Percentiles rank a stretch among this genome's conserved stretches.
phyloP scores from a whole-genome alignment of 2,888 invertebrate species.

The Temnothorax ravouxi region DNA sequence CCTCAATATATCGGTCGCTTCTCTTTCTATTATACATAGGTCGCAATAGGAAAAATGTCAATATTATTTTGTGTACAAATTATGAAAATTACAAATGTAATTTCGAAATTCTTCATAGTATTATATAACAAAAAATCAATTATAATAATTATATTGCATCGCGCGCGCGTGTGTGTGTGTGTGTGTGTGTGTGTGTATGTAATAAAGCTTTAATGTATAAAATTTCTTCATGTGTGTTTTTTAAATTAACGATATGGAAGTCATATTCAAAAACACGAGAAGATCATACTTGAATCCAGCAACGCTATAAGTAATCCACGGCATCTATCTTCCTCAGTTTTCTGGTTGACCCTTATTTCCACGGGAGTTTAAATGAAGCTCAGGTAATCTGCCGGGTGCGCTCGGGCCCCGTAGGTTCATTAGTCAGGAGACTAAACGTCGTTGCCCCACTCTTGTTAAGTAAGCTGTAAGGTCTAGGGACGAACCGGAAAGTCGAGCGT shows the following conservation, averaged over 20 bases:
- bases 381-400: constrained; percentile 73
- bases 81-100: neutral
- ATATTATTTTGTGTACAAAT: neutral
- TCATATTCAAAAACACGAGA: neutral
- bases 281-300: constrained; percentile 29
- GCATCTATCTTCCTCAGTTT: constrained; percentile 75
- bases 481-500: constrained; percentile 65
- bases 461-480: constrained; percentile 77
- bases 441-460: constrained; percentile 73
- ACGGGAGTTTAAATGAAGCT: constrained; percentile 73
- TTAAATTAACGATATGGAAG: neutral
- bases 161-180: too few relatives aligned
- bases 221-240: neutral
- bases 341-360: constrained; percentile 76
- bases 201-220: neutral
- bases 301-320: constrained; percentile 42
- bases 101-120: neutral
- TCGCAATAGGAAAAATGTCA: neutral
- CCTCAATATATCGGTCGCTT: constrained; percentile 5
- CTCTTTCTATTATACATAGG: neutral
- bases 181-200: neutral
- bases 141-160: neutral
- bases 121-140: neutral
- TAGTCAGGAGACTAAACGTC: constrained; percentile 83
- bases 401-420: constrained; percentile 79